Conservation (phyloP, 2,797 vertebrate genomes). For the Acomys russatus region DNA sequence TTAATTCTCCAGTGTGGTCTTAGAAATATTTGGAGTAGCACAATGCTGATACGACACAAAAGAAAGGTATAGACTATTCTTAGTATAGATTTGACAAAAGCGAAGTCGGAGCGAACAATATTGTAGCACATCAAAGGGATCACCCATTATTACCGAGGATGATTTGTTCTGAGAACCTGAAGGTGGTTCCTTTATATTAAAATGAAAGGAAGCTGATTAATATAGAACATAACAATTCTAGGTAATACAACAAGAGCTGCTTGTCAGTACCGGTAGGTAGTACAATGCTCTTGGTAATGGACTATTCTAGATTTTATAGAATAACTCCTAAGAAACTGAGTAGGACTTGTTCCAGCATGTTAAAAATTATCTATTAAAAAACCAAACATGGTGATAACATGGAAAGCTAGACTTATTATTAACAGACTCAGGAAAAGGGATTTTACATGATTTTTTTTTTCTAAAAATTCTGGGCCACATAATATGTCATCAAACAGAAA, state of each 20-base stretch:
- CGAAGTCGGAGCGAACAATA: constrained; percentile 62
- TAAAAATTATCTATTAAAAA: constrained; percentile 57
- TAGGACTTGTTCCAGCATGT: constrained; percentile 7
- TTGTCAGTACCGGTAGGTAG: constrained; percentile 34
- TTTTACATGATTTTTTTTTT: constrained; percentile 51
- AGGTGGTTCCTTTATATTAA: constrained; percentile 63
- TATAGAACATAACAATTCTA: constrained; percentile 44
- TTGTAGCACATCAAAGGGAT: constrained; percentile 43
- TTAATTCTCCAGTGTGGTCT: constrained; percentile 9
- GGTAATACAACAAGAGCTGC: constrained; percentile 59
- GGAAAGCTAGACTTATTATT: constrained; percentile 33
- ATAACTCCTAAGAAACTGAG: constrained; percentile 50
- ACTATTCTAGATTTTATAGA: constrained; percentile 35
- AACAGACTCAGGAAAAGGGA: constrained; percentile 24
- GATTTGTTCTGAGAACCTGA: constrained; percentile 62
- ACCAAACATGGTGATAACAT: constrained; percentile 44
- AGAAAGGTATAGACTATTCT: constrained; percentile 36
- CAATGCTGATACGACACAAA: constrained; percentile 10
- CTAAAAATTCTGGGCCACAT: constrained; percentile 30
- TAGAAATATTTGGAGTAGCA: constrained; percentile 9
- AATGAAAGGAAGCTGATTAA: constrained; percentile 62
- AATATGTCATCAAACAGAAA: constrained; percentile 22
- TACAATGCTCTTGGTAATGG: constrained; percentile 52
- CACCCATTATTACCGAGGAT: constrained; percentile 26
- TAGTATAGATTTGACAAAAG: constrained; percentile 43